Evolutionary conservation across 2,797 vertebrate species (phyloP).

Genomic region (Rachycentron canadum): DNA sequence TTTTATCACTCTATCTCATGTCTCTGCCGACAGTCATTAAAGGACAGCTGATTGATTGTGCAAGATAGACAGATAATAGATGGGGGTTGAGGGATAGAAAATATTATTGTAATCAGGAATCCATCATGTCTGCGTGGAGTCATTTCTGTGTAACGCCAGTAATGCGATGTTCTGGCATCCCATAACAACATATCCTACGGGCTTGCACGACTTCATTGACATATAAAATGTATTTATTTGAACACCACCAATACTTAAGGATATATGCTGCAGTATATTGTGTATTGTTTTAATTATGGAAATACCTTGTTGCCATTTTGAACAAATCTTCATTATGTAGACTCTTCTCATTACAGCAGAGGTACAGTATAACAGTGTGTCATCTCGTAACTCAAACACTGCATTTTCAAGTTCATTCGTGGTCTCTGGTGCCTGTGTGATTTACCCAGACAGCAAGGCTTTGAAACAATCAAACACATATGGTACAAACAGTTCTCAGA

Average conservation of each 20-base stretch:
- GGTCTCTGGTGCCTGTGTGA: slow-evolving; percentile 28
- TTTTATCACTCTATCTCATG: not conserved
- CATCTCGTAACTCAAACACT: slow-evolving; percentile 18
- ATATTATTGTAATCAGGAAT: slow-evolving; percentile 21
- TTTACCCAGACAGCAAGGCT: slow-evolving; percentile 39
- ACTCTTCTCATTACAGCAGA: slow-evolving; percentile 8
- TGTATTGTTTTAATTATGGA: slow-evolving; percentile 35
- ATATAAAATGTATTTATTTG: not conserved
- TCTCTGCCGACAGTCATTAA: not conserved
- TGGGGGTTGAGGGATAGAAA: not conserved
- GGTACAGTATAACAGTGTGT: not conserved
- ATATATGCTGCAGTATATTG: not conserved
- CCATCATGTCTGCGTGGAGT: not conserved
- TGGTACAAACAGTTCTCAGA: slow-evolving; percentile 31
- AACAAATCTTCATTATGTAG: not conserved
- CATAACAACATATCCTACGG: not conserved
- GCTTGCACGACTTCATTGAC: not conserved
- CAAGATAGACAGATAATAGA: not conserved
- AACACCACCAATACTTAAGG: not conserved
- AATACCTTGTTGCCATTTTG: not conserved
- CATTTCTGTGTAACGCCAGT: not conserved
- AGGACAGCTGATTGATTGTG: slow-evolving; percentile 8
- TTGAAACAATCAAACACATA: slow-evolving; percentile 26
- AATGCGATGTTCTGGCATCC: not conserved
- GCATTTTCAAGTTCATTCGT: slow-evolving; percentile 45